Percentiles rank a stretch among this genome's conserved stretches.
These are phyloP conservation scores for Phaetusa simplex DNA, from an alignment of 2,113 vertebrate species.

Conservation along the genomic window DNA sequence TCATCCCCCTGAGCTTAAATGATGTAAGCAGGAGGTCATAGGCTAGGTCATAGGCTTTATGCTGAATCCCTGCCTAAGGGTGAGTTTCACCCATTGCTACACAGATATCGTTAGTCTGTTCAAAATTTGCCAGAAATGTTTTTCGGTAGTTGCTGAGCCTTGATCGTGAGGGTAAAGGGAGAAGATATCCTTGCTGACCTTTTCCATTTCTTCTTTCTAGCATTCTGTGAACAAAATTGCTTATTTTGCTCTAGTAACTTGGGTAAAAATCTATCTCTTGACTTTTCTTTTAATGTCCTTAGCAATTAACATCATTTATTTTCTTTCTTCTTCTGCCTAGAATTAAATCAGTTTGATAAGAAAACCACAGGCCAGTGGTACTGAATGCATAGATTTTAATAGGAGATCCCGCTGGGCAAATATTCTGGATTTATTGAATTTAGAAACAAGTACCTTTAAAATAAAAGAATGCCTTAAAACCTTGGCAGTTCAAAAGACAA, in stretches of 20 bases:
- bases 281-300: not conserved
- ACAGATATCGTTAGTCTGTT: not conserved
- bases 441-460: not conserved
- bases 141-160: not conserved
- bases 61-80: not conserved
- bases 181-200: not conserved
- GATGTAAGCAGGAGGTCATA: not conserved
- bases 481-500: slow-evolving; percentile 6
- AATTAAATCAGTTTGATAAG: not conserved
- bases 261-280: not conserved
- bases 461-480: slow-evolving; percentile 4
- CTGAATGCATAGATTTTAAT: not conserved
- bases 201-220: not conserved
- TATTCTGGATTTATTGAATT: slow-evolving; percentile 9
- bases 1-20: not conserved
- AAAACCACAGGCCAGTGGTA: not conserved
- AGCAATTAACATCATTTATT: not conserved
- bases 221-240: not conserved
- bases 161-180: not conserved
- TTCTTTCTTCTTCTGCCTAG: not conserved
- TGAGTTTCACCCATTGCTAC: not conserved
- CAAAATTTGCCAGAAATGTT: not conserved
- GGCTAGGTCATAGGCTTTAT: not conserved
- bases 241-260: not conserved
- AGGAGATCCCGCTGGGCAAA: not conserved